Conservation (phyloP, 2,888 invertebrate species). For the Halictus quadricinctus region DNA sequence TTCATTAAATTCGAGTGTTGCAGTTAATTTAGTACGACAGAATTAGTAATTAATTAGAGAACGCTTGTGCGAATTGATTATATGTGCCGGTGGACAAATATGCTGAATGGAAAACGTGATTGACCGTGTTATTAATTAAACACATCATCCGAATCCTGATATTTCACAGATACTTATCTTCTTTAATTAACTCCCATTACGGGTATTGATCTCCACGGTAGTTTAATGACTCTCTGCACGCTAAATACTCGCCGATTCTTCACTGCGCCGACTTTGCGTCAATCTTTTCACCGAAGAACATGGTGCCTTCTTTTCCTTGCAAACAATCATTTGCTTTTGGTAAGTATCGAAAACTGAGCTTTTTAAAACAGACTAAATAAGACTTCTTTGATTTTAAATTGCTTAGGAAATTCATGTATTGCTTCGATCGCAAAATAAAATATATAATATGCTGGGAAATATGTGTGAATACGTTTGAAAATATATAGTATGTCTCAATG, state of each 20-base stretch:
- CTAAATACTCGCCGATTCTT: not conserved
- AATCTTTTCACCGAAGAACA: not conserved
- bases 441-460: too few species aligned
- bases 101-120: constrained; percentile 7
- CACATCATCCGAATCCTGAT: not conserved
- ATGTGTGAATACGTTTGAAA: too few species aligned
- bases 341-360: not conserved
- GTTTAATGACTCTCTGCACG: not conserved
- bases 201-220: not conserved
- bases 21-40: not conserved
- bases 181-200: not conserved
- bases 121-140: constrained; percentile 7
- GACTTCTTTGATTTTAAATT: not conserved
- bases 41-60: constrained; percentile 5
- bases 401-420: not conserved
- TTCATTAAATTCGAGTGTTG: not conserved
- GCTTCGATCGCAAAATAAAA: not conserved
- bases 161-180: constrained; percentile 7
- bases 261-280: not conserved
- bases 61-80: not conserved
- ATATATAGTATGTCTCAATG: too few species aligned
- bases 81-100: not conserved
- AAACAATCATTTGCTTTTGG: not conserved
- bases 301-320: not conserved
- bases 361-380: not conserved